Evolutionary conservation across 2,888 invertebrate species (phyloP).

Genomic region (Drosophila antonietae): DNA sequence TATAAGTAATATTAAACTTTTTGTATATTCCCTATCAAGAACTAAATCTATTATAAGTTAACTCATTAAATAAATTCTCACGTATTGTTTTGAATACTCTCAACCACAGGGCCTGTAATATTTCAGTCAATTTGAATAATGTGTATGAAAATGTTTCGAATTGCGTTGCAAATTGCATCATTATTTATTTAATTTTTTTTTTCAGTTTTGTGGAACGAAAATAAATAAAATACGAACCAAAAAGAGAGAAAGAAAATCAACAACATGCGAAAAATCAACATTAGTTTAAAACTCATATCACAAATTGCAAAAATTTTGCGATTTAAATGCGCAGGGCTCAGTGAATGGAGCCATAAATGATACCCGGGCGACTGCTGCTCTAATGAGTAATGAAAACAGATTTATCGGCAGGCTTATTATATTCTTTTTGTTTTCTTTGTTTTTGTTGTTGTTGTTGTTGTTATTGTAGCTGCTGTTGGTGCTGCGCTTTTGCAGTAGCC

Average conservation of each 20-base stretch:
- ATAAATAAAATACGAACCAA: not conserved
- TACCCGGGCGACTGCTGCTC: slow-evolving; percentile 29
- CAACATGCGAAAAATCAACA: slow-evolving; percentile 14
- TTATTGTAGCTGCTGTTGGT: not conserved
- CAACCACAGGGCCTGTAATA: not conserved
- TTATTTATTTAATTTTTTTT: too few species aligned
- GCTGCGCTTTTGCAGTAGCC: slow-evolving; percentile 38
- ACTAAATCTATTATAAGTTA: not conserved
- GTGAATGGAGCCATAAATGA: slow-evolving; percentile 33
- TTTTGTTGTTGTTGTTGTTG: not conserved
- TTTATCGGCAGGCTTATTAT: slow-evolving; percentile 41
- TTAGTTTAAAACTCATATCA: slow-evolving; percentile 4
- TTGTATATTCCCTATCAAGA: not conserved
- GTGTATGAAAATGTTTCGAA: not conserved
- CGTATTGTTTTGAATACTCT: not conserved
- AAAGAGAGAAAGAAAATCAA: slow-evolving; percentile 6
- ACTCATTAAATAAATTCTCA: not conserved
- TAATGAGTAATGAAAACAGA: slow-evolving; percentile 57
- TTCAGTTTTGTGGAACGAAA: not conserved
- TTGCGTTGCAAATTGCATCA: slow-evolving; percentile 11
- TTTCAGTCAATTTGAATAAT: not conserved
- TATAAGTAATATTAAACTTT: too few species aligned
- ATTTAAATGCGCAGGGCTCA: slow-evolving; percentile 31
- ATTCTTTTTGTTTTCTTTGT: slow-evolving; percentile 11
- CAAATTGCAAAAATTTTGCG: slow-evolving; percentile 7